These are phyloP conservation scores for Drosophila limbata DNA, from an alignment of 2,888 invertebrate species.

Conservation along the genomic window DNA sequence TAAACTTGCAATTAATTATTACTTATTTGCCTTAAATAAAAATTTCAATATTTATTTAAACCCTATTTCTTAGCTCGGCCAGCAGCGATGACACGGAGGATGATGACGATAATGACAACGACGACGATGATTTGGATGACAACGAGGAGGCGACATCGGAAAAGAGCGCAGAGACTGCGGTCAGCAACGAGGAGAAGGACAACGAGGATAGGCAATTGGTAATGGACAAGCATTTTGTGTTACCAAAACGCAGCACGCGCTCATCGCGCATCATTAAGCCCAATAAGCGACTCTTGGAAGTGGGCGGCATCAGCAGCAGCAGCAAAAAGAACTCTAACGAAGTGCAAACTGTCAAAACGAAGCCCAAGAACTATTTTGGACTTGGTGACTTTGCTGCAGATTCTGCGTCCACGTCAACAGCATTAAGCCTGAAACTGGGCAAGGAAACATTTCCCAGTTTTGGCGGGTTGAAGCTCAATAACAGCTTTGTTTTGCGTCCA, in stretches of 20 bases:
- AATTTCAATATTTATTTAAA: not conserved
- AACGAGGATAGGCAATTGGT: slow-evolving; percentile 70
- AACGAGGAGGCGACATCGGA: slow-evolving; percentile 54
- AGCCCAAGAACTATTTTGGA: slow-evolving; percentile 78
- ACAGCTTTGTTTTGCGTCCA: slow-evolving; percentile 82
- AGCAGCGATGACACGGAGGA: slow-evolving; percentile 61
- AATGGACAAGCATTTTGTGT: slow-evolving; percentile 87
- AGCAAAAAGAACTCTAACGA: slow-evolving; percentile 60
- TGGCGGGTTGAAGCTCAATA: slow-evolving; percentile 59
- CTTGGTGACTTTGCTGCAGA: slow-evolving; percentile 54
- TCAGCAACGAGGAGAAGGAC: slow-evolving; percentile 37
- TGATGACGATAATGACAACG: slow-evolving; percentile 51
- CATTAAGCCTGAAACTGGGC: slow-evolving; percentile 24
- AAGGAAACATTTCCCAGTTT: slow-evolving; percentile 53
- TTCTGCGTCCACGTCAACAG: slow-evolving; percentile 22
- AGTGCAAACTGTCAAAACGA: slow-evolving; percentile 48
- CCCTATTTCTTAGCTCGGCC: slow-evolving; percentile 24
- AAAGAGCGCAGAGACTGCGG: slow-evolving; percentile 47
- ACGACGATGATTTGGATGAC: slow-evolving; percentile 51
- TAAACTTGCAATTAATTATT: no score
- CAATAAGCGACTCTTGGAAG: slow-evolving; percentile 93
- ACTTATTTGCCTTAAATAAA: not conserved
- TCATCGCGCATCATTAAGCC: slow-evolving; percentile 95
- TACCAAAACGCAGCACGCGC: slow-evolving; percentile 93
- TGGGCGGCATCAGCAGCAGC: slow-evolving; percentile 86